Conservation (phyloP, 2,888 invertebrate species). For the Stenurella melanura region DNA sequence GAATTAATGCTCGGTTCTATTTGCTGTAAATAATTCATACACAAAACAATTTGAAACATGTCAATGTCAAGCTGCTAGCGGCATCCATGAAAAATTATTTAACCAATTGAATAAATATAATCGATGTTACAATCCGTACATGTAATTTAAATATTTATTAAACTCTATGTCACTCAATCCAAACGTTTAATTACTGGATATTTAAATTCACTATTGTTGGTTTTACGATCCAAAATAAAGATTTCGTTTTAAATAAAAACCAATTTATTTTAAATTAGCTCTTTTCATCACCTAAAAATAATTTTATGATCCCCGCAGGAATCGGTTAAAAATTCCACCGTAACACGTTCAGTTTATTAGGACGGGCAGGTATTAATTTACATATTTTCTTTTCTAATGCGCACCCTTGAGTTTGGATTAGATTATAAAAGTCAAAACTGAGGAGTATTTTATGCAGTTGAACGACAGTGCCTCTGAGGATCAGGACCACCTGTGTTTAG, state of each 20-base stretch:
- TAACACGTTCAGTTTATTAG: constrained; percentile 29
- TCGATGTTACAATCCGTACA: constrained; percentile 8
- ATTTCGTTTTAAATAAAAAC: constrained; percentile 33
- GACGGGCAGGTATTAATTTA: constrained; percentile 27
- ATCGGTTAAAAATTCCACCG: constrained; percentile 6
- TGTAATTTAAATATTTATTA: constrained; percentile 12
- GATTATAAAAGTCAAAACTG: constrained; percentile 38
- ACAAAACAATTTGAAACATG: neutral
- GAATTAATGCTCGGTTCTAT: no score
- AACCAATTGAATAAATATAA: constrained; percentile 14
- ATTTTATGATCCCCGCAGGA: constrained; percentile 18
- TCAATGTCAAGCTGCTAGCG: neutral
- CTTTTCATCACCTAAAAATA: constrained; percentile 35
- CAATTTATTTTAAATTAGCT: constrained; percentile 35
- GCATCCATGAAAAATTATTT: neutral
- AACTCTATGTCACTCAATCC: neutral
- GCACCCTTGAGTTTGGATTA: constrained; percentile 2
- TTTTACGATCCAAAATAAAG: constrained; percentile 18
- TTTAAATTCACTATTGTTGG: constrained; percentile 27
- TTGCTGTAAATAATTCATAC: no score
- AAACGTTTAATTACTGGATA: constrained; percentile 6
- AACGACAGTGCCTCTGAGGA: neutral
- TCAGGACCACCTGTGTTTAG: neutral
- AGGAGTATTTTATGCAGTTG: constrained; percentile 1
- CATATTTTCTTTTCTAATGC: constrained; percentile 32